Evolutionary conservation across 2,113 vertebrate species (phyloP).

Genomic region (Dipodomys merriami): DNA sequence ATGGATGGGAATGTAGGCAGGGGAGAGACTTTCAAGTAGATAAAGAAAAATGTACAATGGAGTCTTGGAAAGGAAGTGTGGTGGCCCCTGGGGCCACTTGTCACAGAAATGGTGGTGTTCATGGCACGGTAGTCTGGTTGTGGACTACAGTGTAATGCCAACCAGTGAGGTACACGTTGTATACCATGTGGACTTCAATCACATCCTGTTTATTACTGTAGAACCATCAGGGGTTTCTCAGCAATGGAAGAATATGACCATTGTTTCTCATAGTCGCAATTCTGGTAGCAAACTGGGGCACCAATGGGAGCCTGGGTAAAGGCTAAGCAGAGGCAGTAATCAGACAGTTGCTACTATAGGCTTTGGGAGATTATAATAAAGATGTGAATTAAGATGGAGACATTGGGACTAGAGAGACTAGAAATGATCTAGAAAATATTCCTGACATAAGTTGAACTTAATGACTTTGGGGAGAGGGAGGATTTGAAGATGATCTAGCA

Average conservation of each 20-base stretch:
- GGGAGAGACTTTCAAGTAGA: background rate
- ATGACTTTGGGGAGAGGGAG: background rate
- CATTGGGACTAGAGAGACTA: background rate
- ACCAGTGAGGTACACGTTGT: background rate
- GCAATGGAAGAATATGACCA: background rate
- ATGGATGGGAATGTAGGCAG: background rate
- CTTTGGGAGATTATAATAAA: background rate
- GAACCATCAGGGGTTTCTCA: background rate
- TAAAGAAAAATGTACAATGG: background rate
- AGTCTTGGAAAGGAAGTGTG: background rate
- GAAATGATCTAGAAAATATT: background rate
- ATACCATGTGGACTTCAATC: background rate
- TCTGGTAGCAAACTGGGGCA: background rate
- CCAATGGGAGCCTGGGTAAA: background rate
- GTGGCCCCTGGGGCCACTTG: background rate
- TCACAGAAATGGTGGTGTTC: background rate
- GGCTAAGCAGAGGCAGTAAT: background rate
- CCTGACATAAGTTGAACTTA: background rate
- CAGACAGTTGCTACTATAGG: background rate
- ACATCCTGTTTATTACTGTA: background rate
- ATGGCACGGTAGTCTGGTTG: background rate
- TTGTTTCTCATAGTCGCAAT: background rate
- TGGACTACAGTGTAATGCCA: background rate
- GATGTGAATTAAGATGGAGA: background rate
- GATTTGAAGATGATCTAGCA: background rate